Base-by-base conservation (phyloP, 2,797 vertebrate species). In the Anguilla obscura region DNA sequence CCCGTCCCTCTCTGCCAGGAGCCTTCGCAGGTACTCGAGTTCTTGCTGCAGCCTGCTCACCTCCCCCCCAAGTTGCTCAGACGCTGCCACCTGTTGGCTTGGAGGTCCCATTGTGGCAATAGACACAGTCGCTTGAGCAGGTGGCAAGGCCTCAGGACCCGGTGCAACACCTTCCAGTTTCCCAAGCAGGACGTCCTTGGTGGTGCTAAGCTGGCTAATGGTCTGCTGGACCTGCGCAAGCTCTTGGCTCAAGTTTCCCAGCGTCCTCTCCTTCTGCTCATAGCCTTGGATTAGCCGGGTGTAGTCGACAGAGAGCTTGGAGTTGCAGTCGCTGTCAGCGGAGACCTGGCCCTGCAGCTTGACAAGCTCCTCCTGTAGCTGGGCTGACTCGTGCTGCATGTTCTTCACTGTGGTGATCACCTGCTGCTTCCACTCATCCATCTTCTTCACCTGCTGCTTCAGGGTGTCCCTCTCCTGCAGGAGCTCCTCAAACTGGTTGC, bases 381-480 rank as follows among this genome's bases (percentile, higher is more conserved):
- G 97, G 12, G 97, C 98, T 0, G 98, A 99, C 93, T 99, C 99
- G 0, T 97, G 98, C 50, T 99, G 98, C 98, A 99, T 99, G 89
- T 99, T 99, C 90, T 98, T 97, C 7, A 99, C 98, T 0, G 98
- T 99, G 14, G 99, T 99, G 93, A 99, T 99, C 84, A 99, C 99
- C 90, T 99, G 99, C 88, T 98, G 97, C 90, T 99, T 99, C 99
- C 99, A 99, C 91, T 99, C 99, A 36, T 99, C 98, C 97, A 99
- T 98, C 93, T 99, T 99, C 95, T 99, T 99, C 52, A 99, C 98
- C 91, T 99, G 98, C 86, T 99, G 98, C 88, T 99, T 98, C 79
- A 99, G 92, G 0, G 95, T 97, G 93, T 99, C 97, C 0, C 98
- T 95, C 88, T 99, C 99, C 88, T 98, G 98, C 1, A 99, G 93